phyloP scores from a whole-genome alignment of 2,888 invertebrate genomes.

The Bimastos eiseni region DNA sequence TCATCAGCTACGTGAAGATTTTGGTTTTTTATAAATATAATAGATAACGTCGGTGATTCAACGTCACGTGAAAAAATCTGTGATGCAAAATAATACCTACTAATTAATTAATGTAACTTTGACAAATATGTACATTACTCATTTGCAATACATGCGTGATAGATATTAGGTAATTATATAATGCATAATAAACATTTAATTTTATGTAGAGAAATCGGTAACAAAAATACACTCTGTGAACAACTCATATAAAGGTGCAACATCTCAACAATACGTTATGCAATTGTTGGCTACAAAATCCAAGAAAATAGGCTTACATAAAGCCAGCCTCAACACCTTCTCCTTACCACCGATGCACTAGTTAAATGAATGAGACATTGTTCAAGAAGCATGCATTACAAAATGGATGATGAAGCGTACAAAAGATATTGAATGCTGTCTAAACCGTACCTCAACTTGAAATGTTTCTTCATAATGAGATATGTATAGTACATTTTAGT shows the following conservation, averaged over 20 bases:
- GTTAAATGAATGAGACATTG: background rate
- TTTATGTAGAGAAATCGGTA: background rate
- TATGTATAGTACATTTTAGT: background rate
- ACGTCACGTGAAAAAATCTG: background rate
- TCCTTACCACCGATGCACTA: background rate
- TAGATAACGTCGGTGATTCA: background rate
- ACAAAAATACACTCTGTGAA: slow-evolving; percentile 13
- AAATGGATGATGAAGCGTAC: background rate
- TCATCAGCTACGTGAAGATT: background rate
- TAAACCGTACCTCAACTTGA: background rate
- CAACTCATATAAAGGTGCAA: slow-evolving; percentile 6
- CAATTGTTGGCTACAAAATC: background rate
- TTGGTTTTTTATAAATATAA: background rate
- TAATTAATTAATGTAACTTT: background rate
- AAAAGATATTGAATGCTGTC: slow-evolving; percentile 13
- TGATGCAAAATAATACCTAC: background rate
- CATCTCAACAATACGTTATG: slow-evolving; percentile 13
- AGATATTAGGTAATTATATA: background rate
- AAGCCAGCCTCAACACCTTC: background rate
- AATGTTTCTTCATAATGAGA: background rate
- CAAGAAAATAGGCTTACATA: slow-evolving; percentile 5
- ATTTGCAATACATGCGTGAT: background rate
- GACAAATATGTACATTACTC: background rate
- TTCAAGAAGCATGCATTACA: slow-evolving; percentile 6
- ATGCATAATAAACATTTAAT: background rate